A percentile compares a stretch with the other conserved stretches of the same genome.
These are phyloP conservation scores for Myiotriccus ornatus DNA, from an alignment of 2,797 vertebrate genomes.

Conservation along the genomic window DNA sequence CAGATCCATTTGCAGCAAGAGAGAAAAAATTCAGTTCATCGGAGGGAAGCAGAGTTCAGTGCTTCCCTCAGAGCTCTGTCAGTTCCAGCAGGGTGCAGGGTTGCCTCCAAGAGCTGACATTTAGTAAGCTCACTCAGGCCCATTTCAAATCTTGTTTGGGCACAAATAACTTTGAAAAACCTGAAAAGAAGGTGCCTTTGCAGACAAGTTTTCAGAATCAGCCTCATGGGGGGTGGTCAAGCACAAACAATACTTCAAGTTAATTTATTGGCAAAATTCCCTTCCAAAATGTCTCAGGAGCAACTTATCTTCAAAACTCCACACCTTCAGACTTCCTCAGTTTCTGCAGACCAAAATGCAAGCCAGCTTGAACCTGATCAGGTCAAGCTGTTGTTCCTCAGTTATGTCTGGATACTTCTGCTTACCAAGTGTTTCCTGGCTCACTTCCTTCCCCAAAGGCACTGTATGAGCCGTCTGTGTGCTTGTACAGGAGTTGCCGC, in stretches of 20 bases:
- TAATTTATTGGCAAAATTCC: not conserved
- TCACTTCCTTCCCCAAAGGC: constrained; percentile 81
- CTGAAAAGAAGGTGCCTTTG: not conserved
- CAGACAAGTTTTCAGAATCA: not conserved
- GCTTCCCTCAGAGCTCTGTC: not conserved
- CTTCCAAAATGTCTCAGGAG: not conserved
- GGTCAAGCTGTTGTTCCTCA: not conserved
- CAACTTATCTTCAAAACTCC: not conserved
- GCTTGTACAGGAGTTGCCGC: constrained; percentile 84
- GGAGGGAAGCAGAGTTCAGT: not conserved
- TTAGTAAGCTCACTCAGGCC: not conserved
- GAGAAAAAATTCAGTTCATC: not conserved
- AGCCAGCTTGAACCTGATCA: not conserved
- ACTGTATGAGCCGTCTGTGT: constrained; percentile 86
- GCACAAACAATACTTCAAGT: not conserved
- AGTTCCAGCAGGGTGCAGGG: not conserved
- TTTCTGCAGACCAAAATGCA: not conserved
- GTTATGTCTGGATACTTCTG: not conserved
- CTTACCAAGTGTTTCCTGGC: constrained; percentile 88
- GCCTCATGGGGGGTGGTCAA: not conserved
- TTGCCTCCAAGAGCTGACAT: not conserved
- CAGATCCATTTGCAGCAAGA: not conserved
- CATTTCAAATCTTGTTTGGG: not conserved
- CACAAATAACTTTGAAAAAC: not conserved
- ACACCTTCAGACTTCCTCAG: not conserved